phyloP scores from a whole-genome alignment of 2,888 invertebrate species.

The Agrotis ipsilon region DNA sequence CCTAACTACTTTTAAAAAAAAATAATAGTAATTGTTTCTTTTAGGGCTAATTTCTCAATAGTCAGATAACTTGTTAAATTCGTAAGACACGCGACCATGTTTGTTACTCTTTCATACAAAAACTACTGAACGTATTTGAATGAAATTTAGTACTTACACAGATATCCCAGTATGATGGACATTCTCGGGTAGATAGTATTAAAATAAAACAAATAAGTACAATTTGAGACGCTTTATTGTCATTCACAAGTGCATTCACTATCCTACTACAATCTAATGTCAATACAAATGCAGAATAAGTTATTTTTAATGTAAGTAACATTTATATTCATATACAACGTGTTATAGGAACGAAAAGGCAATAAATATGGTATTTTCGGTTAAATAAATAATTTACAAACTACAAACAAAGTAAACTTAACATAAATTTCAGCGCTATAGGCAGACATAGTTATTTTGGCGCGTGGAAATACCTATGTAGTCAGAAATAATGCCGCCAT shows the following conservation, averaged over 20 bases:
- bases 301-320: constrained; percentile 47
- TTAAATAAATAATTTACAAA: constrained; percentile 35
- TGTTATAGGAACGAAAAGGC: constrained; percentile 55
- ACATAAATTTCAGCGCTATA: too few species aligned
- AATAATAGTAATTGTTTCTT: too few species aligned
- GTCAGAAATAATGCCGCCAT: not conserved
- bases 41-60: too few species aligned
- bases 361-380: constrained; percentile 33
- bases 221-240: constrained; percentile 87
- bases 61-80: too few species aligned
- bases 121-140: too few species aligned
- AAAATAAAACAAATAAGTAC: constrained; percentile 51
- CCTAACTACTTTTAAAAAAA: too few species aligned
- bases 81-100: too few species aligned
- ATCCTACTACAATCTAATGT: constrained; percentile 74
- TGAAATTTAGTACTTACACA: too few species aligned
- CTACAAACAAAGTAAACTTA: not conserved
- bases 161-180: too few species aligned
- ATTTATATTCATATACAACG: constrained; percentile 32
- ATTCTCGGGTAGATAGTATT: not conserved
- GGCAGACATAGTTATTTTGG: not conserved
- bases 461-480: not conserved
- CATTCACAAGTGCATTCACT: constrained; percentile 89
- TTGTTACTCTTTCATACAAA: too few species aligned
- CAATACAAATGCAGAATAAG: constrained; percentile 66